Conservation (phyloP, 2,888 invertebrate species). For the Sinopyrophorus schimmeli region DNA sequence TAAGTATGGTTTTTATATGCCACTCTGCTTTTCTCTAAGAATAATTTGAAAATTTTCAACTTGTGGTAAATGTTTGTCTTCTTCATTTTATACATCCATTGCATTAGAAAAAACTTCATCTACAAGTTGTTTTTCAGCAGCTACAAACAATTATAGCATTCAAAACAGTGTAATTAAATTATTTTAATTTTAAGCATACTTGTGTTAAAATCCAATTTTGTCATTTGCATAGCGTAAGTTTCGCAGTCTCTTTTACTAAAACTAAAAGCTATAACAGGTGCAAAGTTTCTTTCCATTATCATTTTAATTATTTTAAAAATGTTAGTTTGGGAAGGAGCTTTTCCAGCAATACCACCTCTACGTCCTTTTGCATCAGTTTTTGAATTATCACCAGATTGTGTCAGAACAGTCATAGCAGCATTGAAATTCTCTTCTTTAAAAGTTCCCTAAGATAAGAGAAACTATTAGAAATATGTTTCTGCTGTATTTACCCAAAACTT, state of each 20-base stretch:
- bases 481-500: constrained; percentile 32
- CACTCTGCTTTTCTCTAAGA: too few relatives aligned
- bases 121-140: constrained; percentile 90
- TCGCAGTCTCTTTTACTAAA: constrained; percentile 99
- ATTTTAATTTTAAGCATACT: constrained; percentile 61
- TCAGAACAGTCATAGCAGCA: constrained; percentile 92
- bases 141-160: constrained; percentile 55
- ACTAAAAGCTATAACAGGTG: constrained; percentile 98
- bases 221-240: constrained; percentile 93
- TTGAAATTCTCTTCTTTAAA: constrained; percentile 98
- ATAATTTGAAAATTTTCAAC: constrained; percentile 94
- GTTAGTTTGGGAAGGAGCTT: constrained; percentile 71
- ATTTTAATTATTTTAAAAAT: constrained; percentile 98
- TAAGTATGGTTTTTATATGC: too few relatives aligned
- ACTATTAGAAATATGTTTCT: constrained; percentile 1
- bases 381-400: constrained; percentile 75
- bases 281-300: constrained; percentile 97
- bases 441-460: constrained; percentile 65
- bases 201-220: constrained; percentile 95
- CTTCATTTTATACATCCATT: constrained; percentile 92
- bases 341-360: constrained; percentile 70
- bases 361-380: constrained; percentile 81
- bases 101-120: constrained; percentile 98
- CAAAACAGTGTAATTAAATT: constrained; percentile 5
- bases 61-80: constrained; percentile 93